phyloP scores from a whole-genome alignment of 1,140 invertebrate genomes.

The Phocides pigmalion region DNA sequence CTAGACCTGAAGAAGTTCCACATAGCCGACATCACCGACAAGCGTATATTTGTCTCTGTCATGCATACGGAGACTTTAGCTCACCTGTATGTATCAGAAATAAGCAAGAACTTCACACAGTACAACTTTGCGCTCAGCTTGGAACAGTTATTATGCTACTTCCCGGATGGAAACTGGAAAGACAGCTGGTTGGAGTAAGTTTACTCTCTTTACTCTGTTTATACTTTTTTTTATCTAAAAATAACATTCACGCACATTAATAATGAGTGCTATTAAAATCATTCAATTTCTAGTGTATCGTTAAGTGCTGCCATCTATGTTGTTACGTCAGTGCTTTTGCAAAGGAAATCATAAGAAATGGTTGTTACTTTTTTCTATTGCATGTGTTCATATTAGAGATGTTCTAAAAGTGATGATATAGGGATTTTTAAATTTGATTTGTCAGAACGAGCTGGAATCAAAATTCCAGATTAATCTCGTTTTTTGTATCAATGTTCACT shows the following conservation, averaged over 20 bases:
- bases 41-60: constrained; percentile 92
- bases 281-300: no score
- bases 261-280: background rate
- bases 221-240: background rate
- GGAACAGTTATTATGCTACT: constrained; percentile 92
- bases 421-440: no score
- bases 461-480: no score
- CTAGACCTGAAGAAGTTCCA: constrained; percentile 89
- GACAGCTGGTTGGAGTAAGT: constrained; percentile 93
- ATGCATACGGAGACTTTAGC: constrained; percentile 89
- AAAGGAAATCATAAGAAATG: no score
- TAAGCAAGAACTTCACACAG: constrained; percentile 83
- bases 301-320: no score
- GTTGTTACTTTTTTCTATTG: no score
- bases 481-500: no score
- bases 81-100: constrained; percentile 92
- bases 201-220: background rate
- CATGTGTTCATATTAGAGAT: no score
- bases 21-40: constrained; percentile 92
- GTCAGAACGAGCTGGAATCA: no score
- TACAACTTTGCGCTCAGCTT: constrained; percentile 91
- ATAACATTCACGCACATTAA: no score
- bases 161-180: constrained; percentile 91
- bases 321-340: no score
- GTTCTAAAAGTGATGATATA: no score